Conservation (phyloP, 2,113 vertebrate genomes). For the Origma solitaria region DNA sequence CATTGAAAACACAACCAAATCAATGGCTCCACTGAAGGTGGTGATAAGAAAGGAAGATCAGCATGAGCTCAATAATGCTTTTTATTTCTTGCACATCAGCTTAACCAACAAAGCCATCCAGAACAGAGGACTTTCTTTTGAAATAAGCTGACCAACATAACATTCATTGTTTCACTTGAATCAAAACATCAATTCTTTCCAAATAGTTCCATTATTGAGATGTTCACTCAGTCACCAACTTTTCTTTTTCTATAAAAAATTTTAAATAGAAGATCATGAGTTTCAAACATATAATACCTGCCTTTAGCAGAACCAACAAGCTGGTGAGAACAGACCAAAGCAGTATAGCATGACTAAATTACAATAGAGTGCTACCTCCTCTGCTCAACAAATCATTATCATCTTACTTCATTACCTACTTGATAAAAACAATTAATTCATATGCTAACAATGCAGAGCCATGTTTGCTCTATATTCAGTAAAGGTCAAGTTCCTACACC, state of each 20-base stretch:
- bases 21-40: neutral
- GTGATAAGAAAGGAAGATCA: neutral
- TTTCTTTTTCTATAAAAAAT: neutral
- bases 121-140: neutral
- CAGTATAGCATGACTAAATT: neutral
- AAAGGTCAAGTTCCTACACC: neutral
- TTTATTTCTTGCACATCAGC: neutral
- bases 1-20: neutral
- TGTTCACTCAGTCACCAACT: neutral
- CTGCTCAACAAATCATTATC: neutral
- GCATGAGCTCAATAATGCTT: neutral
- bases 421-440: neutral
- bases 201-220: neutral
- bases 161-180: neutral
- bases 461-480: neutral
- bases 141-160: neutral
- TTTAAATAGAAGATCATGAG: neutral
- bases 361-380: neutral
- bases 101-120: neutral
- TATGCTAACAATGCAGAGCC: neutral
- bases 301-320: neutral
- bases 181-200: neutral
- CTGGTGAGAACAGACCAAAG: neutral
- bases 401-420: neutral
- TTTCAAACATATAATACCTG: neutral